Base-by-base conservation (phyloP, 1,140 invertebrate species). In the Agrilus planipennis region DNA sequence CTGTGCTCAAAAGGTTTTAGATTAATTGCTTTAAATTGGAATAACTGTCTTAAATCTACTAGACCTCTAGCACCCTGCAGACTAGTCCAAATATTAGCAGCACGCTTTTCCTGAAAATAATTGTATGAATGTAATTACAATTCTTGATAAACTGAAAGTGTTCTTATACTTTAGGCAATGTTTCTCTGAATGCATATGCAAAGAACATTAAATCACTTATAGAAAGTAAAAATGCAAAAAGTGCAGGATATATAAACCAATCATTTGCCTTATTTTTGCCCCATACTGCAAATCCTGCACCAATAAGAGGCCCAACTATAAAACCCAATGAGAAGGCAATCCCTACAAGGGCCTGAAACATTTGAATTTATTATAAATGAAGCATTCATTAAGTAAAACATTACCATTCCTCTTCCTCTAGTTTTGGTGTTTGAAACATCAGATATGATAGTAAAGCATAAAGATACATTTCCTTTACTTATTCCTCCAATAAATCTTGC, bases 321-420 rank as follows among this genome's bases (percentile, higher is more conserved):
- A 99, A 99, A 11, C 92, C 94, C 39, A 99, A 65, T 0, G 93
- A 97, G 69, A 99, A 99, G 4, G 94, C 91, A 53, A 96, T 81
- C 11, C 95, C 95, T 43, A 99, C 84, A 20, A 97, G 62, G 12
- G 95, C 94, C 89, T 92, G 65, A 50, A 77, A 75, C 21, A 28
- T 34, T 12, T 35, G 10, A 17, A 34, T 12, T 15, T 39, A 34
- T 12, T 34, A 22, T 31, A 42, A 25, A 21, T 38, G 34, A 35
- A 14, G 4, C 18, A n/a, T n/a, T 34, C 19, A 25, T 43, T 31
- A 27, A 3, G 4, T 23, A 25, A 25, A 7, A 25, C 41, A 61
- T 70, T 73, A 91, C 89, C 94, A 99, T 99, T 61, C 90, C 93
- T 65, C 78, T 83, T 18, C 87, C 89, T 53, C 93, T 72, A 18